Base-by-base conservation (phyloP, 2,888 invertebrate genomes). In the Rhabditoides inermis region DNA sequence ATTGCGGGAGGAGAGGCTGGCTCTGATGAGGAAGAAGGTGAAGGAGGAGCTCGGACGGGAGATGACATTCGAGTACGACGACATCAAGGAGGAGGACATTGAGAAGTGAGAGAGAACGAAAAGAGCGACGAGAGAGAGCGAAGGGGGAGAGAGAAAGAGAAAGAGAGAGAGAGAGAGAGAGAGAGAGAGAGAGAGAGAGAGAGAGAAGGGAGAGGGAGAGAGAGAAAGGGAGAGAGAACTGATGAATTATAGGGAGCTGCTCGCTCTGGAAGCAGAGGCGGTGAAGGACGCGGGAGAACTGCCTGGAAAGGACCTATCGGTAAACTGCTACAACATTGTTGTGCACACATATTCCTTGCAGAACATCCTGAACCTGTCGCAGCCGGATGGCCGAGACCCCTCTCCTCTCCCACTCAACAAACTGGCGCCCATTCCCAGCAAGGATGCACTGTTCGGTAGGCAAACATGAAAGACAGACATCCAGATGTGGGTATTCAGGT, bases 371-470 rank as follows among this genome's bases (percentile, higher is more conserved):
- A 65, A 63, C 12, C 47, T 73, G 45, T 65, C 65, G 2, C 67
- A 69, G 39, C 71, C 70, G n/a, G 65, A 65, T 23, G 68, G 67
- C 12, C 50, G 63, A 27, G 61, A 69, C 46, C 66, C 68, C 12
- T 65, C 62, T 23, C 72, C 65, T 4, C 47, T 71, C 56, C 78
- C 80, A 4, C 61, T 77, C 26, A 75, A 69, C 46, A 78, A 79
- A 51, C 63, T 81, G 51, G 81, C 81, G 26, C 80, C 81, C 5
- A 66, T 77, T 3, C 81, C 81, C 2, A 72, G 73, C 10, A 74
- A 77, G 49, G 78, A 79, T 46, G 78, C 79, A 25, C 72, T 81
- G 20, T 81, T 81, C 70, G 81, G 81, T 79, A 68, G 65, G 54
- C 44, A 39, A 41, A 70, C 45, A n/a, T 23, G 23, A 32, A 12